phyloP scores from a whole-genome alignment of 1,140 invertebrate genomes.

The Hyles vespertilio region DNA sequence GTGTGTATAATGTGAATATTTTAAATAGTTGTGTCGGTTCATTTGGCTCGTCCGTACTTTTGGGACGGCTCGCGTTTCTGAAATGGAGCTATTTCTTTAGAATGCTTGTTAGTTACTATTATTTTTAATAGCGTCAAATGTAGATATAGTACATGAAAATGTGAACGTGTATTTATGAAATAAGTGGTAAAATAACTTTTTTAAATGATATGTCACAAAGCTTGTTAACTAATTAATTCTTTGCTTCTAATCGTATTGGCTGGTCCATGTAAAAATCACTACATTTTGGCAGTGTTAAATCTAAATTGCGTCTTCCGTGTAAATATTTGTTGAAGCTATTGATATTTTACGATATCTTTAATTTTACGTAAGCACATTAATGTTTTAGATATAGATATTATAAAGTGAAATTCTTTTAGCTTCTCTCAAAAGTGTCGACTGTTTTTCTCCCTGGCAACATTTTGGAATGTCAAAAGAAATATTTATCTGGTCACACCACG shows the following conservation, averaged over 20 bases:
- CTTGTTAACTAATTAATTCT: constrained; percentile 1
- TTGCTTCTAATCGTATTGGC: constrained; percentile 17
- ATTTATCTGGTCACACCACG: neutral
- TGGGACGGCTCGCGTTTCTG: constrained; percentile 7
- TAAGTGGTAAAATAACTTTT: neutral
- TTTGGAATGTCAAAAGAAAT: neutral
- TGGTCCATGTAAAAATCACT: constrained; percentile 8
- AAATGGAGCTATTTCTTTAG: neutral
- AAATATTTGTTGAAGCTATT: constrained; percentile 4
- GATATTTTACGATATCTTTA: neutral
- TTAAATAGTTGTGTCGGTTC: constrained; percentile 21
- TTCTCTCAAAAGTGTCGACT: too few relatives aligned
- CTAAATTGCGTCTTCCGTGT: constrained; percentile 32
- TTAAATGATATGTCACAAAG: constrained; percentile 8
- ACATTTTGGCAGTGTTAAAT: constrained; percentile 20
- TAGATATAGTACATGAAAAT: too few relatives aligned
- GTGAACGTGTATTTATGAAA: too few relatives aligned
- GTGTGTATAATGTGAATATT: constrained; percentile 33
- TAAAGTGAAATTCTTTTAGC: too few relatives aligned
- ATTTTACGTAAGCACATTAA: too few relatives aligned
- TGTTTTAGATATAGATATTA: too few relatives aligned
- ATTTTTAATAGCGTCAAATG: constrained; percentile 7
- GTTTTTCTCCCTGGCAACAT: too few relatives aligned
- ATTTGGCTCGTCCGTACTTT: constrained; percentile 21
- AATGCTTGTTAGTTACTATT: constrained; percentile 18